A percentile compares a stretch with the other conserved stretches of the same genome.
phyloP scores from a whole-genome alignment of 2,888 invertebrate species.

The Spodoptera exigua region DNA sequence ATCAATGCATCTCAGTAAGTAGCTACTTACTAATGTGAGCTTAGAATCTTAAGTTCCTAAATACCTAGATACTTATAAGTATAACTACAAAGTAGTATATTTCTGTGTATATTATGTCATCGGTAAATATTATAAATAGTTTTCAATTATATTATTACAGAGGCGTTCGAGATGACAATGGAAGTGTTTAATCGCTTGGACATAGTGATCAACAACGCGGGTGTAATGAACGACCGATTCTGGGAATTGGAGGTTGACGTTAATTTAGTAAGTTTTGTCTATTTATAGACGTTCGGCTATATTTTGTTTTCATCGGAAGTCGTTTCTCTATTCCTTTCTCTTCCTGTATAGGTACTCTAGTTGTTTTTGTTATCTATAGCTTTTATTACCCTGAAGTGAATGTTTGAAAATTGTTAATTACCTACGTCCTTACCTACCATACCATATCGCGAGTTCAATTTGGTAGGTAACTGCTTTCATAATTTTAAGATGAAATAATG shows the following conservation, averaged over 20 bases:
- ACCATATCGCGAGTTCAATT: no score
- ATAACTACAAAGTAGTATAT: no score
- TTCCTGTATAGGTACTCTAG: constrained; percentile 1
- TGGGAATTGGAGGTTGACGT: constrained; percentile 94
- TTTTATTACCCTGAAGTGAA: background rate
- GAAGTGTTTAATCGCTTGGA: constrained; percentile 92
- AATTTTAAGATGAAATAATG: no score
- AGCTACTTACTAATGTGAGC: no score
- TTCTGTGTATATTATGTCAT: no score
- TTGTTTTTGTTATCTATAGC: constrained; percentile 1
- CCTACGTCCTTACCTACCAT: no score
- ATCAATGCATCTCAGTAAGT: no score
- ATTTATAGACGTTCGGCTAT: constrained; percentile 26
- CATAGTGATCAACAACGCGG: constrained; percentile 94
- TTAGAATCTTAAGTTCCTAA: no score
- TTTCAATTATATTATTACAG: constrained; percentile 77
- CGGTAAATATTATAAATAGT: no score
- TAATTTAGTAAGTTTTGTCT: constrained; percentile 90
- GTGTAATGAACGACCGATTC: constrained; percentile 93
- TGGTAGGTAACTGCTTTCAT: no score
- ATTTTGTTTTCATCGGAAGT: constrained; percentile 30
- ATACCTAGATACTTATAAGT: no score
- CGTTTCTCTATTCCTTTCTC: constrained; percentile 14
- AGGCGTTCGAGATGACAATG: constrained; percentile 93
- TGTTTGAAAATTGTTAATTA: no score